Evolutionary conservation across 2,113 vertebrate species (phyloP).

Genomic region (Ctenomys sociabilis): DNA sequence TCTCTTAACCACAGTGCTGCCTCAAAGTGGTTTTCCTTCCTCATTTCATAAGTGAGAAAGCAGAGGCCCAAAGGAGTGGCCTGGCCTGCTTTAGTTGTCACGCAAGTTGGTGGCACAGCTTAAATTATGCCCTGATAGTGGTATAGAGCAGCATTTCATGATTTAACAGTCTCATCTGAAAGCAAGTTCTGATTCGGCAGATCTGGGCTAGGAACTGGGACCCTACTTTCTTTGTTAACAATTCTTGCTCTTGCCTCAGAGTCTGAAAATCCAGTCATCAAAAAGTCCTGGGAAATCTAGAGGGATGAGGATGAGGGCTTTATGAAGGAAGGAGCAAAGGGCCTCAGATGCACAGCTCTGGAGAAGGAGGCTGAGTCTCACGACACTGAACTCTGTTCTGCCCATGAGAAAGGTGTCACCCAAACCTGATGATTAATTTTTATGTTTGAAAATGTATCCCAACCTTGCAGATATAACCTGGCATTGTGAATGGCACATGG

Average conservation of each 20-base stretch:
- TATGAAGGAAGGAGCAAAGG: neutral
- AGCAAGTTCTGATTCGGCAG: neutral
- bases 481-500: neutral
- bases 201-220: neutral
- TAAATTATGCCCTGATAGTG: neutral
- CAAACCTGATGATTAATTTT: neutral
- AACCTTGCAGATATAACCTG: neutral
- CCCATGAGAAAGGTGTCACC: neutral
- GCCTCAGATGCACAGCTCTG: neutral
- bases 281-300: neutral
- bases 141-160: neutral
- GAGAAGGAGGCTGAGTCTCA: neutral
- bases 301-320: neutral
- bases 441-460: slow-evolving; percentile 10
- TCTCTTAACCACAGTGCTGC: neutral
- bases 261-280: neutral
- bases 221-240: neutral
- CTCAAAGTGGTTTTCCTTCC: slow-evolving; percentile 22
- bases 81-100: neutral
- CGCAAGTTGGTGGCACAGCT: neutral
- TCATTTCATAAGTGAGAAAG: slow-evolving; percentile 49
- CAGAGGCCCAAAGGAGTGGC: neutral
- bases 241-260: neutral
- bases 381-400: neutral
- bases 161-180: neutral